Evolutionary conservation across 1,140 invertebrate genomes (phyloP), one percentile per base, ranked within the genome.

Genomic region (Ips nitidus): DNA sequence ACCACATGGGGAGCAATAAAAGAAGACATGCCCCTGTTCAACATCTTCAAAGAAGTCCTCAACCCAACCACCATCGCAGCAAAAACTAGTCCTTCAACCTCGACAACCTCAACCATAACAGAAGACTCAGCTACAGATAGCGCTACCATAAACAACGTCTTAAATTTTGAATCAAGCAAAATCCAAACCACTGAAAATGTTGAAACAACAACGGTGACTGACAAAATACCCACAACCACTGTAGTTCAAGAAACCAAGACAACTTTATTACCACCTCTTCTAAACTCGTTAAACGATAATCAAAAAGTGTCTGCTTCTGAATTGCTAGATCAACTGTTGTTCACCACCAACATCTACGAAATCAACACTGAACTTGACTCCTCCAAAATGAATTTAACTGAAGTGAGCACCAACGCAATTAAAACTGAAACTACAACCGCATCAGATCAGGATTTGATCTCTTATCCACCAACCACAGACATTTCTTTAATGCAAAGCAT

Each of bases 291-390:
- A 41, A 66, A 55, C 42, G 40, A 69, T 4, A 62, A 69, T 5
- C 61, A 72, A 36, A 72, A 66, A 45, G 6, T 66, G 39, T 69
- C 71, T n/a, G 61, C 74, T 2, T 67, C 72, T 38, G 71, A 70
- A 41, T 22, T 73, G 7, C 61, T 75, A 5, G 65, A 77, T 58
- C 70, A 78, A 59, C 55, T 78, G 3, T 52, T 77, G 41, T 69
- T 73, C 5, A 77, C 77, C 3, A 77, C 76, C 3, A 77, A 77
- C 61, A 76, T 77, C 52, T 77, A 78, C 60, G 74, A 77, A 68
- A 76, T 78, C 2, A 78, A 78, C 65, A 72, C 76, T 5, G 75
- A 78, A 69, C 45, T 75, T 4, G 41, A 69, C 3, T 38, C 69
- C 4, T 41, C 42, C 55, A 60, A 50, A 53, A 50, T 56, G 2